Percentiles rank a stretch among this genome's conserved stretches.
Evolutionary conservation across 2,888 invertebrate genomes (phyloP).

Genomic region (Malachius bipustulatus): DNA sequence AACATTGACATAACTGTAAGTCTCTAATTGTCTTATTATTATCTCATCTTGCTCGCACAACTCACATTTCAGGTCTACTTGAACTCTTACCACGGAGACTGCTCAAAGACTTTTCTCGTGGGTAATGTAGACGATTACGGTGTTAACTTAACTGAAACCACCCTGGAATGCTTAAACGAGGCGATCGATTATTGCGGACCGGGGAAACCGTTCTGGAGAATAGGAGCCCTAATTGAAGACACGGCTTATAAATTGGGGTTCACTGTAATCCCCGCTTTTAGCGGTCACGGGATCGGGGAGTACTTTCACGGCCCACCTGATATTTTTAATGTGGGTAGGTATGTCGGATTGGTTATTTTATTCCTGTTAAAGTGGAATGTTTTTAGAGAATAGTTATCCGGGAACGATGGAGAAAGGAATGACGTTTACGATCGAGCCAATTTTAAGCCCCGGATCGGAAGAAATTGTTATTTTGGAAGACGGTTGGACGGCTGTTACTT

Average conservation of each 20-base stretch:
- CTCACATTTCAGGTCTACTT: conserved; percentile 49
- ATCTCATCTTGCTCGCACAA: conserved; percentile 6
- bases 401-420: conserved; percentile 76
- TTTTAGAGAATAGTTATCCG: conserved; percentile 49
- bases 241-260: conserved; percentile 51
- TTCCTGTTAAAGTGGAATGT: conserved; percentile 13
- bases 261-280: conserved; percentile 64
- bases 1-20: conserved; percentile 84
- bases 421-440: conserved; percentile 92
- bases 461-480: conserved; percentile 65
- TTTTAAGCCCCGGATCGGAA: conserved; percentile 61
- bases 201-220: conserved; percentile 44
- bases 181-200: conserved; percentile 52
- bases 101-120: conserved; percentile 75
- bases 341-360: conserved; percentile 1
- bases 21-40: conserved; percentile 13
- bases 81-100: conserved; percentile 85
- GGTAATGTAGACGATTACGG: conserved; percentile 72
- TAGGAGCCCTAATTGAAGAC: conserved; percentile 53
- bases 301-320: conserved; percentile 91
- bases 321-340: conserved; percentile 67
- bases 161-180: conserved; percentile 57
- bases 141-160: conserved; percentile 52
- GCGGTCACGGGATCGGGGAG: conserved; percentile 86
- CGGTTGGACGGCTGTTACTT: conserved; percentile 84